phyloP scores from a whole-genome alignment of 2,888 invertebrate genomes.

The Pherbina coryleti region DNA sequence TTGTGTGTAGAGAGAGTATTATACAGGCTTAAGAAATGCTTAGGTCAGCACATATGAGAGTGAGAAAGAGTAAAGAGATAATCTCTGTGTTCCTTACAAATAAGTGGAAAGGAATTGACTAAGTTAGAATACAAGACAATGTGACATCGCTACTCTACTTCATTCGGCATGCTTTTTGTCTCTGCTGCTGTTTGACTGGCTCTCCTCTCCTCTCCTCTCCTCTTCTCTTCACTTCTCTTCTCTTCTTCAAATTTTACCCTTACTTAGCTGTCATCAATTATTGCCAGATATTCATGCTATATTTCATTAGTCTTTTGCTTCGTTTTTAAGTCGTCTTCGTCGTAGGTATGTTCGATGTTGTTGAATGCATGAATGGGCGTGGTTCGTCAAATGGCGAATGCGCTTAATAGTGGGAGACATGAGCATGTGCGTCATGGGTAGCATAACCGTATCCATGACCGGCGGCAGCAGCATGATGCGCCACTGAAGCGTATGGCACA shows the following conservation, averaged over 20 bases:
- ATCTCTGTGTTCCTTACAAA: neutral
- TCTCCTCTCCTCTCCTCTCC: constrained; percentile 19
- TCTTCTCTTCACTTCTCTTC: neutral
- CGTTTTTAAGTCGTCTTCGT: constrained; percentile 35
- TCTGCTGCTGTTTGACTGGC: neutral
- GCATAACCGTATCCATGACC: constrained; percentile 62
- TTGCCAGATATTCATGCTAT: neutral
- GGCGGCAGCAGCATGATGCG: constrained; percentile 61
- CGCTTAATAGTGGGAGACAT: constrained; percentile 64
- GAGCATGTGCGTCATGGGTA: constrained; percentile 62
- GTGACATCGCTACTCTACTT: neutral
- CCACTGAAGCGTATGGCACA: constrained; percentile 59
- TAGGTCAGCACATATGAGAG: neutral
- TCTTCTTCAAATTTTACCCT: too few species aligned
- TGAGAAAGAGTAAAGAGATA: constrained; percentile 7
- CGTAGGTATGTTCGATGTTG: constrained; percentile 11
- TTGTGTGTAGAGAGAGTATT: constrained; percentile 57
- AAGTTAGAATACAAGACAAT: neutral
- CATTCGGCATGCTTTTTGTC: too few species aligned
- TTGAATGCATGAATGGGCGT: constrained; percentile 21
- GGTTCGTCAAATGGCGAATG: constrained; percentile 48
- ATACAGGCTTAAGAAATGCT: constrained; percentile 49
- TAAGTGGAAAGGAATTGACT: neutral
- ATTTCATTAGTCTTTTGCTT: neutral
- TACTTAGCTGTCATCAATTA: neutral